Conservation (phyloP, 2,888 invertebrate genomes). For the Lissonota sp. region DNA sequence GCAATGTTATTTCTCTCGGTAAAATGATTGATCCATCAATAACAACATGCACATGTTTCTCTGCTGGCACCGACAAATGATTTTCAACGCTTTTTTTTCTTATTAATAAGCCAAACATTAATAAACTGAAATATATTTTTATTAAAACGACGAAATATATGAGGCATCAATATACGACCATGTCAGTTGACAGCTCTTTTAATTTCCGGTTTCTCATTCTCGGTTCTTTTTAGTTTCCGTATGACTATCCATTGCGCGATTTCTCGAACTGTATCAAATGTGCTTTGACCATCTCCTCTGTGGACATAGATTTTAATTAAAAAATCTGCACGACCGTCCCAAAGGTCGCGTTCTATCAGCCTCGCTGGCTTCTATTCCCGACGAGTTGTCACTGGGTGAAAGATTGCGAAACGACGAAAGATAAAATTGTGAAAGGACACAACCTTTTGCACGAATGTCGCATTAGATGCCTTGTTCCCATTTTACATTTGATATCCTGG, state of each 20-base stretch:
- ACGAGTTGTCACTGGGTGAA: conserved; percentile 10
- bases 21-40: too few species aligned
- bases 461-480: neutral
- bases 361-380: conserved; percentile 19
- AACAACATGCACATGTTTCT: too few species aligned
- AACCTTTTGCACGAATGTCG: neutral
- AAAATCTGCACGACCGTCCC: conserved; percentile 11
- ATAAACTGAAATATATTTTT: neutral
- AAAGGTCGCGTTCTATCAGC: conserved; percentile 22
- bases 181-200: conserved; percentile 18
- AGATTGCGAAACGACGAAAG: conserved; percentile 24
- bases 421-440: neutral
- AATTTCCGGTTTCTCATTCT: conserved; percentile 46
- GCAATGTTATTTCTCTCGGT: too few species aligned
- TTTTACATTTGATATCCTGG: neutral
- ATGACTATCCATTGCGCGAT: conserved; percentile 24
- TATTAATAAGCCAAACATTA: neutral
- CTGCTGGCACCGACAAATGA: too few species aligned
- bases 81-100: neutral
- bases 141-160: conserved; percentile 18
- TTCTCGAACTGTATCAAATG: conserved; percentile 2
- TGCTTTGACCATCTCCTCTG: conserved; percentile 19
- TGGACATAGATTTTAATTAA: conserved; percentile 45
- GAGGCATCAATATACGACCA: neutral
- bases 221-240: too few species aligned